phyloP scores from a whole-genome alignment of 1,140 invertebrate species.

The Gonioctena quinquepunctata region DNA sequence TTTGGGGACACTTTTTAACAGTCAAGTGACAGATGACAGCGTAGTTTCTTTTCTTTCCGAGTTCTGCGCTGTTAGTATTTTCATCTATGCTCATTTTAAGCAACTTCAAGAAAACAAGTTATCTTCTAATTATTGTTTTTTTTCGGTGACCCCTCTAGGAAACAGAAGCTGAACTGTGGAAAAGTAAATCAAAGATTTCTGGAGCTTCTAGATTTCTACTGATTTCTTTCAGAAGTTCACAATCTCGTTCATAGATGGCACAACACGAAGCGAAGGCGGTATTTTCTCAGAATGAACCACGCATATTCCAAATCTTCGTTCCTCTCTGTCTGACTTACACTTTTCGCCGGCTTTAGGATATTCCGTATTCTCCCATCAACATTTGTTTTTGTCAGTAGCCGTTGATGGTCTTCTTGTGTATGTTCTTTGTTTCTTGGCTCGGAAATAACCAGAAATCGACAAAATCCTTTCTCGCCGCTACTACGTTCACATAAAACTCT shows the following conservation, averaged over 20 bases:
- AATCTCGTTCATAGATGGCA: not conserved
- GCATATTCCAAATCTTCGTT: not conserved
- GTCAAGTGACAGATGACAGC: too few species aligned
- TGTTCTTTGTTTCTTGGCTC: not conserved
- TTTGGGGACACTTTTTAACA: too few species aligned
- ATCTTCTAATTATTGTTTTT: too few species aligned
- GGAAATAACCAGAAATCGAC: not conserved
- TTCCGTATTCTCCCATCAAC: not conserved
- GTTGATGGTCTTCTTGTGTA: not conserved
- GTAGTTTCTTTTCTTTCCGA: too few species aligned
- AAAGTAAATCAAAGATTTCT: too few species aligned
- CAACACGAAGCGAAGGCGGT: too few species aligned
- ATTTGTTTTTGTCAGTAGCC: conserved; percentile 9
- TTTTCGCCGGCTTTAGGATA: not conserved
- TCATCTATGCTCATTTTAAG: too few species aligned
- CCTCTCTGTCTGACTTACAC: not conserved
- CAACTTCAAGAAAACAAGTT: too few species aligned
- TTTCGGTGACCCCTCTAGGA: too few species aligned
- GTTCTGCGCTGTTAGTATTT: too few species aligned
- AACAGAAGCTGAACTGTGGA: too few species aligned
- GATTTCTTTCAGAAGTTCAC: not conserved
- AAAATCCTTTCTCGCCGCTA: not conserved
- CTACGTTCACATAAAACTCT: not conserved
- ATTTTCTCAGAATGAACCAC: not conserved
- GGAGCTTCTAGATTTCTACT: not conserved